These are phyloP conservation scores for Cygnus atratus DNA, from an alignment of 2,113 vertebrate genomes.

Conservation along the genomic window DNA sequence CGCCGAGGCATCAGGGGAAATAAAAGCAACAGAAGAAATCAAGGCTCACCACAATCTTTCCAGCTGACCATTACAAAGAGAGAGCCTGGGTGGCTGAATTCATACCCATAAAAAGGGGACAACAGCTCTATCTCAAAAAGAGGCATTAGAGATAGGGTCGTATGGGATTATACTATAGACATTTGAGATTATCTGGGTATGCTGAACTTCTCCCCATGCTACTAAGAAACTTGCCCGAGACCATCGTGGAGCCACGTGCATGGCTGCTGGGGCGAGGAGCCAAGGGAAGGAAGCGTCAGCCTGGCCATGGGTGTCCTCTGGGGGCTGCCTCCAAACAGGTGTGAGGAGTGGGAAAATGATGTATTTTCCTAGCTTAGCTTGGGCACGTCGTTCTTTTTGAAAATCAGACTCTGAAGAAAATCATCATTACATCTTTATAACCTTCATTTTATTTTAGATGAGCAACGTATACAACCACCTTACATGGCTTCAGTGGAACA, in stretches of 20 bases:
- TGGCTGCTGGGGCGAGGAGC: not conserved
- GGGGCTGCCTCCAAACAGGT: fast-evolving
- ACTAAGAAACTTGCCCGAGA: fast-evolving
- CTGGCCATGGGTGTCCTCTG: fast-evolving
- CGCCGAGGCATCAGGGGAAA: not conserved
- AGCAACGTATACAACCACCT: not conserved
- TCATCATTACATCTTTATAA: not conserved
- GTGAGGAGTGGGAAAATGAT: not conserved
- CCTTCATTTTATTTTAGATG: not conserved
- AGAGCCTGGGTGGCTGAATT: not conserved
- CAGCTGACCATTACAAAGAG: not conserved
- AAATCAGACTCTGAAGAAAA: not conserved
- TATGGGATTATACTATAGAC: fast-evolving
- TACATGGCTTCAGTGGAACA: not conserved
- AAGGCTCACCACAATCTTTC: not conserved
- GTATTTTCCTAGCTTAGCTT: not conserved
- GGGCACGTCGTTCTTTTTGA: not conserved
- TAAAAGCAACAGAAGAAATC: not conserved
- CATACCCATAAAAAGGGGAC: not conserved
- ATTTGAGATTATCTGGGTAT: fast-evolving
- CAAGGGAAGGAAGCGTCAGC: not conserved
- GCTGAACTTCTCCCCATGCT: not conserved
- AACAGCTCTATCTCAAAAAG: fast-evolving
- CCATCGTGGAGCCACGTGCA: fast-evolving
- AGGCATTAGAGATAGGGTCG: not conserved